Conservation (phyloP, 2,888 invertebrate species). For the Zaprionus obscuricornis region DNA sequence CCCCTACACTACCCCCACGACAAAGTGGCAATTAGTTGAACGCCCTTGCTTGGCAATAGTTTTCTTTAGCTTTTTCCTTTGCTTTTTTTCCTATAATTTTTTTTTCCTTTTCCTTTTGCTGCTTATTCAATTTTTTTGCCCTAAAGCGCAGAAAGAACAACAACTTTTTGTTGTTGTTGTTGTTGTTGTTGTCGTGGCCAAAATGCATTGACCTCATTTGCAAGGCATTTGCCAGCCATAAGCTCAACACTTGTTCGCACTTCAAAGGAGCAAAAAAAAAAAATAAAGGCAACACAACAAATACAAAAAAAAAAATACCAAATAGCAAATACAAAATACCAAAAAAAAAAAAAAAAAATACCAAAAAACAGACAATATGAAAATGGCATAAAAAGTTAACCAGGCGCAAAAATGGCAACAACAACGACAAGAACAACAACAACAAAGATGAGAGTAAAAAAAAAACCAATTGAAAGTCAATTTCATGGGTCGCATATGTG, state of each 20-base stretch:
- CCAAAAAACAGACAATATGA: slow-evolving; percentile 32
- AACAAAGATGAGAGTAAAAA: too few relatives aligned
- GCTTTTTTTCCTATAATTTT: slow-evolving; percentile 20
- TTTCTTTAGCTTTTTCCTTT: slow-evolving; percentile 4
- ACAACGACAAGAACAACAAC: background rate
- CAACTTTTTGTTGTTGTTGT: too few relatives aligned
- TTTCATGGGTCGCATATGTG: slow-evolving; percentile 37
- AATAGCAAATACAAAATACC: background rate
- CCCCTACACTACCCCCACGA: background rate
- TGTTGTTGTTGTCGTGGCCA: too few relatives aligned
- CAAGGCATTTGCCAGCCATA: slow-evolving; percentile 10
- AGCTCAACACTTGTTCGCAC: slow-evolving; percentile 8
- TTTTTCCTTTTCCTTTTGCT: slow-evolving; percentile 3
- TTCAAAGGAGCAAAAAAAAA: slow-evolving; percentile 34
- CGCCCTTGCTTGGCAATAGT: slow-evolving; percentile 24
- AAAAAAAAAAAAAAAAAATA: background rate
- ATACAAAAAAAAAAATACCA: slow-evolving; percentile 21
- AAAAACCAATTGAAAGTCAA: slow-evolving; percentile 72
- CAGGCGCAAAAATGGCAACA: slow-evolving; percentile 60
- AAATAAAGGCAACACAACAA: slow-evolving; percentile 15
- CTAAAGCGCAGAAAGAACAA: slow-evolving; percentile 14
- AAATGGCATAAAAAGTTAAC: slow-evolving; percentile 57
- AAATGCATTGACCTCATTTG: slow-evolving; percentile 48
- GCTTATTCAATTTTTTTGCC: slow-evolving; percentile 40
- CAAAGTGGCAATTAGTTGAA: slow-evolving; percentile 37